Conservation (phyloP, 92 coral and sea anemone species). For the Umimayanthus kanabou region DNA sequence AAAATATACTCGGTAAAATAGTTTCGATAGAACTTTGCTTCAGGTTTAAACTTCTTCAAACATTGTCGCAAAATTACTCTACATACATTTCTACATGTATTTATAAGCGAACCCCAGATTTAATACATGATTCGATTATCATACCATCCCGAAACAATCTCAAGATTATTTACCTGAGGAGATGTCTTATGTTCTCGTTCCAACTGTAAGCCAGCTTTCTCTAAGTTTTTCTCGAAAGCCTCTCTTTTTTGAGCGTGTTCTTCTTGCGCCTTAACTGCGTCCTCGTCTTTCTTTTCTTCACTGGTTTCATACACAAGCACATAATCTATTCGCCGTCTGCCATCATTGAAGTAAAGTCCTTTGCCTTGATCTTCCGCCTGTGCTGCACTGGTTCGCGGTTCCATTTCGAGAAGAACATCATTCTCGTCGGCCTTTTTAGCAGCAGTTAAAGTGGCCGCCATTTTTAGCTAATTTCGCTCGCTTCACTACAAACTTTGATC, state of each 20-base stretch:
- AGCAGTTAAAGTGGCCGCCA: conserved; percentile 47
- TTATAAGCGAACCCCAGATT: neutral
- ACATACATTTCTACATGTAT: neutral
- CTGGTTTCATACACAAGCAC: conserved; percentile 72
- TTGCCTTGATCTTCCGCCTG: conserved; percentile 1
- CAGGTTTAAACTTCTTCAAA: neutral
- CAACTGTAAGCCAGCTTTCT: conserved; percentile 52
- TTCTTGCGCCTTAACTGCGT: conserved; percentile 44
- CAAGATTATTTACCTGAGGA: conserved; percentile 51
- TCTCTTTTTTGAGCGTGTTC: conserved; percentile 58
- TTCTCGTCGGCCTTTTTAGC: conserved; percentile 46
- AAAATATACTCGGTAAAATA: neutral
- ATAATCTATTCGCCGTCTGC: conserved; percentile 59
- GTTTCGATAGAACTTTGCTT: neutral
- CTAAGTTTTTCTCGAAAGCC: conserved; percentile 63
- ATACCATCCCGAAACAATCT: neutral
- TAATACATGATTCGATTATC: neutral
- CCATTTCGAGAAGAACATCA: conserved; percentile 62
- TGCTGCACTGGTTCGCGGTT: neutral
- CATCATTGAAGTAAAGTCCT: conserved; percentile 46
- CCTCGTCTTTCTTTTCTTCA: conserved; percentile 62
- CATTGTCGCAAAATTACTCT: neutral
- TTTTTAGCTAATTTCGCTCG: neutral
- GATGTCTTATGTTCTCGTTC: conserved; percentile 47
- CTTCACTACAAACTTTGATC: neutral